Percentiles rank a stretch among this genome's conserved stretches.
Conservation (phyloP, 2,797 vertebrate species). For the Enoplosus armatus region DNA sequence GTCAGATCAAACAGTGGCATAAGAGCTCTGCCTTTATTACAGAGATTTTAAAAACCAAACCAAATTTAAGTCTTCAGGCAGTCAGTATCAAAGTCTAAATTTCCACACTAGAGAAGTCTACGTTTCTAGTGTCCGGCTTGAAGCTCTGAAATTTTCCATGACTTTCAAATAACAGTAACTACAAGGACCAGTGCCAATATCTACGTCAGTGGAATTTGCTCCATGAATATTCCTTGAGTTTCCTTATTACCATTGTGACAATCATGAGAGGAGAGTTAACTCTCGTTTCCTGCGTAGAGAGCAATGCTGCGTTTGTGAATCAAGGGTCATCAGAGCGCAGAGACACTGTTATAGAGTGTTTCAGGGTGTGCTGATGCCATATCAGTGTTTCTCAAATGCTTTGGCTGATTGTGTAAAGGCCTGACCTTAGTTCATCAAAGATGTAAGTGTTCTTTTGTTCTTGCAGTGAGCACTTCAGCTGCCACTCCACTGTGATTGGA, state of each 20-base stretch:
- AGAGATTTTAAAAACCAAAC: background rate
- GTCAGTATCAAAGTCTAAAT: background rate
- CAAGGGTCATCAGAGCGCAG: background rate
- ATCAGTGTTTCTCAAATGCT: background rate
- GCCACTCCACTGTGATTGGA: background rate
- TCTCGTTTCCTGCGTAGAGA: background rate
- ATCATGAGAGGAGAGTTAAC: background rate
- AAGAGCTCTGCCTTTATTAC: background rate
- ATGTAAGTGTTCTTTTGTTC: background rate
- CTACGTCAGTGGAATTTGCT: accelerated
- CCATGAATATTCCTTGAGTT: background rate
- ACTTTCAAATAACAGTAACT: background rate
- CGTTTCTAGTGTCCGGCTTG: accelerated
- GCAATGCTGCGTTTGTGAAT: background rate
- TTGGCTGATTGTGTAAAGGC: background rate
- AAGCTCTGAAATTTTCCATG: background rate
- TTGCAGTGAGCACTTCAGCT: background rate
- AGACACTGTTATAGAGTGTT: background rate
- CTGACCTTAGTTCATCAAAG: background rate
- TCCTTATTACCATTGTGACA: slow-evolving; percentile 1
- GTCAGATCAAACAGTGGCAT: no score
- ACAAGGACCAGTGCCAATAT: background rate
- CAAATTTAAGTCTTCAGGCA: background rate
- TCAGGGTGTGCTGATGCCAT: background rate
- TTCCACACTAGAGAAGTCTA: background rate